Conservation (phyloP, 2,888 invertebrate species). For the Acrobeloides nanus region DNA sequence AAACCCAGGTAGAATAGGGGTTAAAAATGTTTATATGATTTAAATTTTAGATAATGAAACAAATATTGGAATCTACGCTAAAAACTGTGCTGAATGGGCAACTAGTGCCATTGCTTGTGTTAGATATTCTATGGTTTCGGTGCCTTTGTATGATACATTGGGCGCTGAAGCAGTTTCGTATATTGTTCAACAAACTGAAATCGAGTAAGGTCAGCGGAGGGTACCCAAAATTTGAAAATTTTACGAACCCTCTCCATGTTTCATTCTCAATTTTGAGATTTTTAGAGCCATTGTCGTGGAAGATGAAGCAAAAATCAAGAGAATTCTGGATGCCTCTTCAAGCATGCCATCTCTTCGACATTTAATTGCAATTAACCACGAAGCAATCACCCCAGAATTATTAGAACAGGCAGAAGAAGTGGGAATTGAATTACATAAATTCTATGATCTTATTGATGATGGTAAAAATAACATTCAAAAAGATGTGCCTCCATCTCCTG, state of each 20-base stretch:
- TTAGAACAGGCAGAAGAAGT: constrained; percentile 12
- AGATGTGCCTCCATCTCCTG: constrained; percentile 33
- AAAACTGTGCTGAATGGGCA: constrained; percentile 76
- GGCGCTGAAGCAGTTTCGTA: constrained; percentile 87
- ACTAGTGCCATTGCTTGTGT: constrained; percentile 35
- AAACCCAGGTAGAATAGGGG: constrained; percentile 35
- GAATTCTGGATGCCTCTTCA: constrained; percentile 20
- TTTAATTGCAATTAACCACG: constrained; percentile 35
- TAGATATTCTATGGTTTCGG: constrained; percentile 65
- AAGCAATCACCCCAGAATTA: constrained; percentile 19
- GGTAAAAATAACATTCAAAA: constrained; percentile 18
- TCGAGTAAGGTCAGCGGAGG: no score
- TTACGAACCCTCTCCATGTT: no score
- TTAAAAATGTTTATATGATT: constrained; percentile 10
- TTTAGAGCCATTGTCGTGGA: constrained; percentile 41
- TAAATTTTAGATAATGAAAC: constrained; percentile 60
- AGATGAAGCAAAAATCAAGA: constrained; percentile 27
- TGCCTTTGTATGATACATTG: constrained; percentile 89
- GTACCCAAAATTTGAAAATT: no score
- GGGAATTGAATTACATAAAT: constrained; percentile 29
- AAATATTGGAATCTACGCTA: constrained; percentile 84
- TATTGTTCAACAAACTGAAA: constrained; percentile 50
- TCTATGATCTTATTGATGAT: constrained; percentile 22
- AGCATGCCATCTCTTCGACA: constrained; percentile 34
- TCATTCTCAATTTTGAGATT: background rate